Conservation (phyloP, 2,113 vertebrate species). For the Motacilla tschutschensis region DNA sequence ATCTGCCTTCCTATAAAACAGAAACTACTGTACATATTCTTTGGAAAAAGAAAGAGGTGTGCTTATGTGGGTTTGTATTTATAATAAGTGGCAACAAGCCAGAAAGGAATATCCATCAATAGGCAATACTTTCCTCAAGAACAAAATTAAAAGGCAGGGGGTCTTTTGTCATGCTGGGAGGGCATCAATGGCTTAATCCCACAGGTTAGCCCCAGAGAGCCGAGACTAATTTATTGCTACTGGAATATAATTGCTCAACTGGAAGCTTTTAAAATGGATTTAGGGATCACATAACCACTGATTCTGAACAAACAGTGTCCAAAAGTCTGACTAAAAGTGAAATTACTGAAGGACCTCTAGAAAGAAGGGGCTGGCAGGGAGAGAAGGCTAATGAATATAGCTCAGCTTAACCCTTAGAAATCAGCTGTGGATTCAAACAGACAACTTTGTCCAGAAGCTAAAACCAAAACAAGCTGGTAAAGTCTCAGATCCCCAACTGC, state of each 20-base stretch:
- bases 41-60: not conserved
- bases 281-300: not conserved
- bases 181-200: not conserved
- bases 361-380: not conserved
- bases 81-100: not conserved
- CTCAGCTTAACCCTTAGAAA: not conserved
- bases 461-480: not conserved
- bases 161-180: not conserved
- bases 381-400: not conserved
- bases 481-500: not conserved
- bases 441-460: not conserved
- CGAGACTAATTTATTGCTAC: not conserved
- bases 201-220: not conserved
- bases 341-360: not conserved
- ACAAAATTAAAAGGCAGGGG: slow-evolving; percentile 9
- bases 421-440: not conserved
- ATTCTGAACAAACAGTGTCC: not conserved
- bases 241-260: not conserved
- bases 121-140: not conserved
- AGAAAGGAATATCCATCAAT: not conserved
- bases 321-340: not conserved
- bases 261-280: not conserved
- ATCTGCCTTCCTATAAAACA: not conserved
- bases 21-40: not conserved
- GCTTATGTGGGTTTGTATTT: not conserved